Evolutionary conservation across 2,888 invertebrate genomes (phyloP), one percentile per base, ranked within the genome.

Genomic region (Polydrusus cervinus): DNA sequence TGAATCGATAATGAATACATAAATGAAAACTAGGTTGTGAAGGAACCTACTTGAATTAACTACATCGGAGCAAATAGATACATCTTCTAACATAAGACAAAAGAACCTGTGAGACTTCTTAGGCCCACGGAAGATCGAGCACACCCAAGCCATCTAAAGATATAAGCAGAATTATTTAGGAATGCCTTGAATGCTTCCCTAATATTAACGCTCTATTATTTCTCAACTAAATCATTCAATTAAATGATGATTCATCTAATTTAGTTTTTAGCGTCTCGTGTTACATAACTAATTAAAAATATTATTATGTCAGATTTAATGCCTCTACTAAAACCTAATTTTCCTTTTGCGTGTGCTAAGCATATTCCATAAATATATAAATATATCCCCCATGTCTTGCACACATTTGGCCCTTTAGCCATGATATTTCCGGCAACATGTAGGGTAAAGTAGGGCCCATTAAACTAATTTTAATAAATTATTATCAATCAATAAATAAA

Each of bases 341-440:
- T 53, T 49, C 51, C 25, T 62, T 51, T 70, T 25, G 70, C 70
- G 70, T 70, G 70, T 2, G 18, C 62, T 10, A 16, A 34, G 11
- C 47, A 62, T 62, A 70, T 70, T 70, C 40, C 62, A 51, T 62
- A 60, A 60, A 61, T 70, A 70, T 20, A 53, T 53, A 53, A 60
- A 70, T 70, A 70, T 38, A 49, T 62, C 43, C 53, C 70, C 51
- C 66, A 53, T 66, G 66, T 66, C 66, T 66, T 66, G 53, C 40
- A 66, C 66, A 66, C 66, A 66, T 66, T 66, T 66, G 66, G 66
- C 20, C 66, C 25, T 66, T 66, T 47, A 47, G 47, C 49, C 25
- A 30, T 47, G 30, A 66, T 66, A 66, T 53, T 51, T 66, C 66
- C 53, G 53, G 38, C 66, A 40, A 51, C 40, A 40, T 38, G 13